Base-by-base conservation (phyloP, 2,888 invertebrate genomes). In the Drosophila mercatorum region DNA sequence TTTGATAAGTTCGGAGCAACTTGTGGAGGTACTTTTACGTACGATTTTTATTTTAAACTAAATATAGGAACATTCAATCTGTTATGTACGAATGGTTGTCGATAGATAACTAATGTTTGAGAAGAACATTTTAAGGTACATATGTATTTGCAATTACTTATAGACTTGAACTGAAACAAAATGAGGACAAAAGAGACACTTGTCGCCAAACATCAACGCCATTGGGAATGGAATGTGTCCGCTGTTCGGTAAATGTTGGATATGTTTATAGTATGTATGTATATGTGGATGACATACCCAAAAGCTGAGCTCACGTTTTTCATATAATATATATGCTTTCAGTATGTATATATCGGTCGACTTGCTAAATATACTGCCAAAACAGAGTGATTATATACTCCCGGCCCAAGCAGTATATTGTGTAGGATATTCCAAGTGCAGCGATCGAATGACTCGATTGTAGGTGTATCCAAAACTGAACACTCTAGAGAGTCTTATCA, bases 231-330 rank as follows among this genome's bases (percentile, higher is more conserved):
- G 34, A 34, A 34, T 34, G 7, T 34, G 17, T 0, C 17, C 17
- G 17, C 17, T 17, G 17, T 17, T 17, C 17, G 17, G 17, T 17
- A 17, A 17, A 17, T 17, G 17, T 7, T 40, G 14, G n/a, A 41
- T 41, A 41, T 41, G 14, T 14, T 40, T 14, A 40, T 14, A 22
- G 22, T 22, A 22, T 22, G 22, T 22, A 22, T 5, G 6, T 14
- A 11, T 22, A 31, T 31, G 2, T 43, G 17, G 28, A n/a, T 31
- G 47, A 28, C 28, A 28, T 28, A 47, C 26, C 4, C 47, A 7
- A 49, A 31, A 31, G 49, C 31, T 49, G 49, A 31, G n/a, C n/a
- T 49, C 49, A 49, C 47, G n/a, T 17, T n/a, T 17, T 43, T 43
- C 8, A 11, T 10, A 17, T 40, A 40, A 40, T 40, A 14, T 40